phyloP scores from a whole-genome alignment of 2,888 invertebrate species.

The Amorpha juglandis region DNA sequence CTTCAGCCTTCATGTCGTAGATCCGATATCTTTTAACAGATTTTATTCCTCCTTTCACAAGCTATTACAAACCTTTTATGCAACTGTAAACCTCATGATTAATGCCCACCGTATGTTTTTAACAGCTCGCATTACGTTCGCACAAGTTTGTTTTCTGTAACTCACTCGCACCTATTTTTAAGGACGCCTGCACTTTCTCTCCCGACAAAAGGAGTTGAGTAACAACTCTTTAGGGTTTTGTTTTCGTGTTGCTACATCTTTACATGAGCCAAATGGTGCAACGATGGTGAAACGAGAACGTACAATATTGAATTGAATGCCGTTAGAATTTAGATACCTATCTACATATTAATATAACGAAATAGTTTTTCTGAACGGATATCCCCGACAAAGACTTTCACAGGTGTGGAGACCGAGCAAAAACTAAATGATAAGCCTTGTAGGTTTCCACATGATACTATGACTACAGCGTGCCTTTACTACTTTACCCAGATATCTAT shows the following conservation, averaged over 20 bases:
- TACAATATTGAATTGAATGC: neutral
- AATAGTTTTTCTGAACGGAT: too few species aligned
- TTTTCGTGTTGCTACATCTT: neutral
- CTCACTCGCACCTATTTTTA: slow-evolving; percentile 38
- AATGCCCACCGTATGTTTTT: neutral
- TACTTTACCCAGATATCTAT: too few species aligned
- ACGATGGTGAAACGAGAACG: neutral
- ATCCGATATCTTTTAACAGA: too few species aligned
- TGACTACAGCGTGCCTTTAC: too few species aligned
- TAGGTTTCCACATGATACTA: too few species aligned
- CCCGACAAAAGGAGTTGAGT: slow-evolving; percentile 22
- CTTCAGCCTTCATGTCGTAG: too few species aligned
- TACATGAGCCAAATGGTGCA: neutral
- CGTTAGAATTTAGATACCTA: too few species aligned
- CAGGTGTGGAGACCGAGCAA: too few species aligned
- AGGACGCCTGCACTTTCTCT: slow-evolving; percentile 35
- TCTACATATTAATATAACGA: too few species aligned
- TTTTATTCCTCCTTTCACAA: neutral
- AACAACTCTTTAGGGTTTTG: slow-evolving; percentile 24
- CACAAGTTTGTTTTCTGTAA: slow-evolving; percentile 37
- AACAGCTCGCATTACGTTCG: slow-evolving; percentile 17
- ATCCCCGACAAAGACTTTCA: too few species aligned
- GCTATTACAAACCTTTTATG: neutral
- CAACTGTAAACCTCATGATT: neutral
- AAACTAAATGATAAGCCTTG: too few species aligned